Percentiles rank a stretch among this genome's conserved stretches.
Evolutionary conservation across 2,113 vertebrate species (phyloP).

Genomic region (Myocastor coypus): DNA sequence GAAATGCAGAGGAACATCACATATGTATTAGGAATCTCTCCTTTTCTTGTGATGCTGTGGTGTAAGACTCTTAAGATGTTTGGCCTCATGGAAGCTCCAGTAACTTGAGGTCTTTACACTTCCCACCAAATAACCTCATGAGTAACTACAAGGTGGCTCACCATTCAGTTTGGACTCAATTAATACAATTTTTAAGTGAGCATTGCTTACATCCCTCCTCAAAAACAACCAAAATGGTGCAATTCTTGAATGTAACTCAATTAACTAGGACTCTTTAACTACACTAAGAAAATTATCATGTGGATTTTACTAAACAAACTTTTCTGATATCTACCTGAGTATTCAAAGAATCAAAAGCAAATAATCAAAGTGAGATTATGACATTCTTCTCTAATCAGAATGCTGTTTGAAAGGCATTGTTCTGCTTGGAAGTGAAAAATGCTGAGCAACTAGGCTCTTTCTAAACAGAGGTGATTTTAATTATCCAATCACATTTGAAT

Average conservation of each 20-base stretch:
- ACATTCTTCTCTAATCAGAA: constrained; percentile 53
- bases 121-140: background rate
- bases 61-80: background rate
- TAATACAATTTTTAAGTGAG: constrained; percentile 34
- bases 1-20: background rate
- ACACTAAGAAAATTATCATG: background rate
- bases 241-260: constrained; percentile 50
- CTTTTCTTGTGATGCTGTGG: background rate
- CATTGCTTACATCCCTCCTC: constrained; percentile 8
- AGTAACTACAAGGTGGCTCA: constrained; percentile 5
- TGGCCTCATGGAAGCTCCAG: background rate
- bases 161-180: background rate
- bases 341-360: constrained; percentile 58
- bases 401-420: background rate
- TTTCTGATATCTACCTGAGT: background rate
- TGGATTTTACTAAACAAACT: constrained; percentile 41
- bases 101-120: background rate
- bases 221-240: constrained; percentile 52
- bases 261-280: constrained; percentile 49
- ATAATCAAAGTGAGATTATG: constrained; percentile 60
- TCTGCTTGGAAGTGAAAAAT: constrained; percentile 59
- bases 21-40: background rate
- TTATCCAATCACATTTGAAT: constrained; percentile 40
- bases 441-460: background rate
- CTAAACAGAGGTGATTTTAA: constrained; percentile 50